Base-by-base conservation (phyloP, 2,113 vertebrate species). In the Brienomyrus brachyistius region DNA sequence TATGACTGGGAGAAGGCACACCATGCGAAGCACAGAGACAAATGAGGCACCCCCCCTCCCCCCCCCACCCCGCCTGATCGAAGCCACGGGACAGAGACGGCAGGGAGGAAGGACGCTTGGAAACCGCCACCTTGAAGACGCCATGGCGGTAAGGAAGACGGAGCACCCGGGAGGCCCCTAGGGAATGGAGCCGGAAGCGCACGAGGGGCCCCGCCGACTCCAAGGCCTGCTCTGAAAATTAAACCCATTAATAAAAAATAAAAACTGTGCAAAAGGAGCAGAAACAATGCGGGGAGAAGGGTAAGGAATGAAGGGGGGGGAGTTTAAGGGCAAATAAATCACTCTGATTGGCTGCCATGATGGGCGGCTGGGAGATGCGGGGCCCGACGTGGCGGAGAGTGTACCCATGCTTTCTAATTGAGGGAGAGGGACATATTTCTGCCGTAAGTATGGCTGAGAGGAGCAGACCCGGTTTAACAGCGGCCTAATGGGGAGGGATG, bases 191-290 rank as follows among this genome's bases (percentile, higher is more conserved):
- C n/a, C 45, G 93, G 62, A 31, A 70, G 59, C 59, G 5, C 59
- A 11, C 23, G 92, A 90, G 59, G 74, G 88, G 56, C 96, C 96
- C 92, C 93, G 92, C 59, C 86, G 96, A 95, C 93, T 93, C 94
- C 94, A 95, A 94, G 93, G 95, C 96, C 96, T 90, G 89, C 90
- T 91, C 95, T 93, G 95, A 96, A 98, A 98, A 98, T 98, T 97
- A 98, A 98, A 97, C 96, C 95, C 92, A 97, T 98, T 98, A 97
- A 97, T 98, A 97, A 97, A 93, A 89, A 88, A 62, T 62, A 62
- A 94, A 95, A 94, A 93, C 94, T 94, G 92, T 50, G 19, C 19
- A 85, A 45, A 48, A 86, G 74, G 47, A 47, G 80, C 43, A 93
- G 94, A 94, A 91, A 93, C 54, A 59, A 90, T 8, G 11, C 21